Evolutionary conservation across 2,888 invertebrate species (phyloP).

Genomic region (Clistopyga incitator): DNA sequence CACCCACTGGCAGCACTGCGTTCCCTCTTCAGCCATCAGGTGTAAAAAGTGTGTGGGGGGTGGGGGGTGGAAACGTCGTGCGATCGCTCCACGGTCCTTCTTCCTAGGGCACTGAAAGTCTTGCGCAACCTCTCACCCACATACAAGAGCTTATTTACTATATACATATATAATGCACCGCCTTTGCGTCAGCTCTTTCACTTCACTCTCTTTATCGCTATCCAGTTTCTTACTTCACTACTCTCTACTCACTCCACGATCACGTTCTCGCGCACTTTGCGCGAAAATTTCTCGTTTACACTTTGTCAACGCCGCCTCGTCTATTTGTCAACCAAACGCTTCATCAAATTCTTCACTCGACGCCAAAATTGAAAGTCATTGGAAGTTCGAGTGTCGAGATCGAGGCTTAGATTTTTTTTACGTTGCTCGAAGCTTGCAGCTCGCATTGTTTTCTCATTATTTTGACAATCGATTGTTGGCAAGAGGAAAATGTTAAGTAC

Average conservation of each 20-base stretch:
- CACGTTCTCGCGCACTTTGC: conserved; percentile 31
- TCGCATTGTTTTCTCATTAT: too few relatives aligned
- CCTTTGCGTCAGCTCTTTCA: conserved; percentile 65
- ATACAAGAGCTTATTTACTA: conserved; percentile 6
- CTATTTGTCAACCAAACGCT: conserved; percentile 8
- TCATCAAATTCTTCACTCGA: neutral
- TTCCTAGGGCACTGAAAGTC: conserved; percentile 24
- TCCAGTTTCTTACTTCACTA: conserved; percentile 49
- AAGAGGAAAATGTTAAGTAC: neutral
- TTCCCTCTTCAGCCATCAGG: conserved; percentile 31
- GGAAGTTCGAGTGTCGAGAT: too few relatives aligned
- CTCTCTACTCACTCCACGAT: conserved; percentile 42
- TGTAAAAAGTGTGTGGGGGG: conserved; percentile 22
- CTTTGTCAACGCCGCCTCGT: conserved; percentile 46
- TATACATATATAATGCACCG: conserved; percentile 4
- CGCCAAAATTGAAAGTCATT: neutral
- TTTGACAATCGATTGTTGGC: too few relatives aligned
- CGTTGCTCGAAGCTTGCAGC: neutral
- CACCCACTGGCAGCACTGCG: conserved; percentile 8
- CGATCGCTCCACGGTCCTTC: conserved; percentile 53
- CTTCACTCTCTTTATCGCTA: conserved; percentile 54
- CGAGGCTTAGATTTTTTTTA: neutral
- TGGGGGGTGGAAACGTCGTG: conserved; percentile 49
- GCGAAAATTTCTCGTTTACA: conserved; percentile 22
- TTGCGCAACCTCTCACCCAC: conserved; percentile 29